Evolutionary conservation across 2,113 vertebrate genomes (phyloP).

Genomic region (Murina feae): DNA sequence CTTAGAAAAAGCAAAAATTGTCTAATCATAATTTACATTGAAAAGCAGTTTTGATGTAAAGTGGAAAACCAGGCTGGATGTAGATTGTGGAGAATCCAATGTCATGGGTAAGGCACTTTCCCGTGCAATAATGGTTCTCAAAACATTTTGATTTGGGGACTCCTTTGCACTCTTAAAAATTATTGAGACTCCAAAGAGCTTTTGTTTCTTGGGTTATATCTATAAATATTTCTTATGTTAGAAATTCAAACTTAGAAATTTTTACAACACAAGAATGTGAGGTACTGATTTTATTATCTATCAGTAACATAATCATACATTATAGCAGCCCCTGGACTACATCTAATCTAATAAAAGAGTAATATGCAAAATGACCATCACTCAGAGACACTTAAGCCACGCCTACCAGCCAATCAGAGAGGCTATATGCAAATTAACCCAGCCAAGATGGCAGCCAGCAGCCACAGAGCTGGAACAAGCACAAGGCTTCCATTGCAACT

Average conservation of each 20-base stretch:
- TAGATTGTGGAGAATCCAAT: neutral
- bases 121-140: neutral
- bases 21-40: neutral
- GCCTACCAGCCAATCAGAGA: too few relatives aligned
- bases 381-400: too few relatives aligned
- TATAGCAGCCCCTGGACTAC: neutral
- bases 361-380: too few relatives aligned
- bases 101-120: neutral
- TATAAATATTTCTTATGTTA: neutral
- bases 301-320: neutral
- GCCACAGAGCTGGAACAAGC: too few relatives aligned
- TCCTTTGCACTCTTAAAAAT: neutral
- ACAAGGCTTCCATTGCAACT: too few relatives aligned
- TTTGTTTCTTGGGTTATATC: neutral
- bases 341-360: too few relatives aligned
- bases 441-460: too few relatives aligned
- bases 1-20: slow-evolving; percentile 1
- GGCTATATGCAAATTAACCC: too few relatives aligned
- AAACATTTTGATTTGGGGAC: neutral
- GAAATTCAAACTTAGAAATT: neutral
- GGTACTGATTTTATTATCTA: neutral
- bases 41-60: neutral
- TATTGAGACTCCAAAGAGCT: neutral
- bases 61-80: neutral
- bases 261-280: neutral